Evolutionary conservation across 2,113 vertebrate species (phyloP).

Genomic region (Crypturellus undulatus): DNA sequence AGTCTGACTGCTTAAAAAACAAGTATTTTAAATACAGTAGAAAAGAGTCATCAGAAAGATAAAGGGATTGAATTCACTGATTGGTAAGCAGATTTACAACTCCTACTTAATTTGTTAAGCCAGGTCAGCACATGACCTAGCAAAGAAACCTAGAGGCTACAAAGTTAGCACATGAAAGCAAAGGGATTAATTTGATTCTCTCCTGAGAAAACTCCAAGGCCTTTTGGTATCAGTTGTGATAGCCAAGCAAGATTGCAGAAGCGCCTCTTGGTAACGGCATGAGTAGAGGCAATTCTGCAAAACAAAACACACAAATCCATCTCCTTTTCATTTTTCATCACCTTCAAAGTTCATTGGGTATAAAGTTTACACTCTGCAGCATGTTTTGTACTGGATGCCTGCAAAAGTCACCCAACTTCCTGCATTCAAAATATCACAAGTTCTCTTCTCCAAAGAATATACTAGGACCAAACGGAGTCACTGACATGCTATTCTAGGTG

Average conservation of each 20-base stretch:
- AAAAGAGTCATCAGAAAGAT: neutral
- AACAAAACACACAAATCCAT: neutral
- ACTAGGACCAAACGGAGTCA: neutral
- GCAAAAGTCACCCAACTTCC: neutral
- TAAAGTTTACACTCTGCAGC: neutral
- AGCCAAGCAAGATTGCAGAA: neutral
- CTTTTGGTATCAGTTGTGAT: neutral
- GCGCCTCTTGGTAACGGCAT: neutral
- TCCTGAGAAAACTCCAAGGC: constrained; percentile 22
- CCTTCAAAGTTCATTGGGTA: neutral
- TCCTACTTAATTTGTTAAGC: neutral
- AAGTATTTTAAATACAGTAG: neutral
- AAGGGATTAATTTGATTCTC: constrained; percentile 9
- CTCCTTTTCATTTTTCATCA: neutral
- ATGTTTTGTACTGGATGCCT: neutral
- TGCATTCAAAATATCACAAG: neutral
- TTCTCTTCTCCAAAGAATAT: neutral
- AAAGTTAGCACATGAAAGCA: neutral
- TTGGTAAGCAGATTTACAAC: neutral
- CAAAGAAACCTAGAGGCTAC: constrained; percentile 2
- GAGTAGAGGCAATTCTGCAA: neutral
- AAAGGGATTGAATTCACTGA: neutral
- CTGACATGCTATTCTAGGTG: neutral
- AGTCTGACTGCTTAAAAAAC: neutral
- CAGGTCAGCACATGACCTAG: neutral